A percentile compares a stretch with the other conserved stretches of the same genome.
These are phyloP conservation scores for Eupleurogrammus muticus DNA, from an alignment of 2,797 vertebrate species.

Conservation along the genomic window DNA sequence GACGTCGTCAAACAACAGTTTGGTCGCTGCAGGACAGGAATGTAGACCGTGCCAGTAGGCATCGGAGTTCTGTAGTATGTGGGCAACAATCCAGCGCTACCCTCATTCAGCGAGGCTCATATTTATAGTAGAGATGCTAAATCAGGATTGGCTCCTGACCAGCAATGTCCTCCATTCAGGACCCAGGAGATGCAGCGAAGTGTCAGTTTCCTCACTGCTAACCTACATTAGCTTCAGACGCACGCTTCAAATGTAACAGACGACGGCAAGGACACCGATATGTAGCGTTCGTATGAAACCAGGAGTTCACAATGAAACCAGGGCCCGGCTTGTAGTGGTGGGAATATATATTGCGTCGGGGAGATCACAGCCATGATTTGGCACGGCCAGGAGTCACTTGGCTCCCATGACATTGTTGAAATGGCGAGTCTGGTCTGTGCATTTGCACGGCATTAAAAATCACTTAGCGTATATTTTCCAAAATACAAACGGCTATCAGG, in stretches of 20 bases:
- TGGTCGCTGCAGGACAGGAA: conserved; percentile 53
- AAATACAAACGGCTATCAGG: background rate
- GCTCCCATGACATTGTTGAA: conserved; percentile 8
- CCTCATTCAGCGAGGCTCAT: conserved; percentile 82
- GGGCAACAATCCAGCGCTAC: conserved; percentile 80
- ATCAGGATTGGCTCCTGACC: conserved; percentile 80
- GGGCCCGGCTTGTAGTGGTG: background rate
- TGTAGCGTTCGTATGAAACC: background rate
- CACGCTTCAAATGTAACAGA: conserved; percentile 26
- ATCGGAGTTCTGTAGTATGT: conserved; percentile 59
- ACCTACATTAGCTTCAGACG: conserved; percentile 69
- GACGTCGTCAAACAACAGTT: conserved; percentile 44
- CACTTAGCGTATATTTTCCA: background rate
- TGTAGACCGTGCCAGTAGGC: conserved; percentile 55
- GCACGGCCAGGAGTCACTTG: background rate
- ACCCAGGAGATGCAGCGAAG: conserved; percentile 65
- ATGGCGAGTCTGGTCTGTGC: background rate
- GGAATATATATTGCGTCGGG: background rate
- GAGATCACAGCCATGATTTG: conserved; percentile 9
- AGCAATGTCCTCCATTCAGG: conserved; percentile 77
- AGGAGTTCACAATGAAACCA: conserved; percentile 2
- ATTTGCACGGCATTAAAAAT: background rate
- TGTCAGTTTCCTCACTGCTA: conserved; percentile 72
- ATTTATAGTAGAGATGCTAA: conserved; percentile 83
- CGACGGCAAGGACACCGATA: conserved; percentile 13